Base-by-base conservation (phyloP, 2,888 invertebrate genomes). In the Euzophera pinguis region DNA sequence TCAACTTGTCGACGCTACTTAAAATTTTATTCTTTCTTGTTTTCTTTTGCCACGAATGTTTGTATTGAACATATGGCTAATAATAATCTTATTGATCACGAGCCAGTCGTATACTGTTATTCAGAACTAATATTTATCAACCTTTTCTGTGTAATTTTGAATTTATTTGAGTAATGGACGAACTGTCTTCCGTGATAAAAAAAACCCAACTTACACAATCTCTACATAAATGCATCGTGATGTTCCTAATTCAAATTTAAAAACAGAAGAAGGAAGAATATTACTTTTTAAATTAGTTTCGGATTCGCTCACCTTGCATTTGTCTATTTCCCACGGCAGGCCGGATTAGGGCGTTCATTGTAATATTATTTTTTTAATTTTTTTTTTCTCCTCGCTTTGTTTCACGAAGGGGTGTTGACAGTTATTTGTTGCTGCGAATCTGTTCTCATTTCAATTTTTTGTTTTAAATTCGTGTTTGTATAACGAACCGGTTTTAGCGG, bases 361-460 rank as follows among this genome's bases (percentile, higher is more conserved):
- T 79, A 75, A 81, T 81, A 82, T 75, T 66, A 73, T 78, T 84
- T 88, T 84, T 82, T 77, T 76, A 75, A 76, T 80, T 79, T 85
- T 88, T 87, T 85, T 88, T 87, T 85, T 67, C 68, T 65, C 63
- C 65, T 61, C 75, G 74, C 75, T 78, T 89, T 89, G 87, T 88
- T 88, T 89, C 84, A 86, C 82, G 78, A 80, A 89, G 88, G 89
- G 89, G 88, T 90, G 90, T 88, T 90, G 90, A 90, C 90, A 90
- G 88, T 84, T 89, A 87, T 87, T 87, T 86, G 88, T 89, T 82
- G 64, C 81, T 72, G 75, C 79, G 77, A 86, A 85, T 87, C 84
- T 81, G 83, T 82, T 80, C 78, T 71, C 73, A 60, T 74, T 78
- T 66, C 59, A 60, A 63, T 77, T 80, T 81, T 84, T 86, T 85